Evolutionary conservation across 2,888 invertebrate species (phyloP).

Genomic region (Andrena hattorfiana): DNA sequence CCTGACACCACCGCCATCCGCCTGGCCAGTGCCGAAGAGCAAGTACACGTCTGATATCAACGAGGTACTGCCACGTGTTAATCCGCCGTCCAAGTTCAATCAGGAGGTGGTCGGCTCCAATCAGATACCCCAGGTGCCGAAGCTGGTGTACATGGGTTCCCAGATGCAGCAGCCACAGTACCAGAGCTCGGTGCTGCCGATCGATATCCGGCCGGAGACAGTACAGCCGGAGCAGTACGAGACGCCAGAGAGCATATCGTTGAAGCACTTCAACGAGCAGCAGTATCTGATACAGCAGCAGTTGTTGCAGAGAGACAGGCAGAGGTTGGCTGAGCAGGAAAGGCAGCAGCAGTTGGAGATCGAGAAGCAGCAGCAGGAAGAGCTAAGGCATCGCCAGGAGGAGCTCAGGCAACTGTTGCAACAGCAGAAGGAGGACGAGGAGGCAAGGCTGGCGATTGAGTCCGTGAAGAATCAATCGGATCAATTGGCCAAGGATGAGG

Average conservation of each 20-base stretch:
- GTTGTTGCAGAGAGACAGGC: constrained; percentile 80
- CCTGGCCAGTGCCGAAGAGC: constrained; percentile 71
- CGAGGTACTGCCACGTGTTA: constrained; percentile 80
- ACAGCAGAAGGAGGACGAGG: constrained; percentile 72
- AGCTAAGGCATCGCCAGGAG: constrained; percentile 75
- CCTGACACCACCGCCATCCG: constrained; percentile 66
- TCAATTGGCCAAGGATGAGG: constrained; percentile 44
- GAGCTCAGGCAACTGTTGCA: constrained; percentile 74
- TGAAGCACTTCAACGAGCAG: constrained; percentile 83
- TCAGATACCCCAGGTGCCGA: constrained; percentile 70
- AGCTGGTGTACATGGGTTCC: constrained; percentile 75
- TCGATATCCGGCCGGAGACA: constrained; percentile 63
- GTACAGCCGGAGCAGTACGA: constrained; percentile 73
- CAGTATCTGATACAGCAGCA: constrained; percentile 82
- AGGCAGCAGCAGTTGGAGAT: constrained; percentile 77
- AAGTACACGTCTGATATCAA: constrained; percentile 79
- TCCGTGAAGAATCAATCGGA: constrained; percentile 60
- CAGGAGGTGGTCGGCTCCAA: constrained; percentile 62
- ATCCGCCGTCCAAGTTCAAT: constrained; percentile 78
- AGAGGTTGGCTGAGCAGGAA: constrained; percentile 79
- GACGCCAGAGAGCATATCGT: constrained; percentile 82
- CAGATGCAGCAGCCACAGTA: constrained; percentile 69
- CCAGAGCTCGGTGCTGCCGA: constrained; percentile 73
- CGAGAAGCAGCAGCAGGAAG: constrained; percentile 75
- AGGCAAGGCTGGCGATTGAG: constrained; percentile 54